Base-by-base conservation (phyloP, 53 echinoderm and acorn worm species). In the Echinometra lucunter region DNA sequence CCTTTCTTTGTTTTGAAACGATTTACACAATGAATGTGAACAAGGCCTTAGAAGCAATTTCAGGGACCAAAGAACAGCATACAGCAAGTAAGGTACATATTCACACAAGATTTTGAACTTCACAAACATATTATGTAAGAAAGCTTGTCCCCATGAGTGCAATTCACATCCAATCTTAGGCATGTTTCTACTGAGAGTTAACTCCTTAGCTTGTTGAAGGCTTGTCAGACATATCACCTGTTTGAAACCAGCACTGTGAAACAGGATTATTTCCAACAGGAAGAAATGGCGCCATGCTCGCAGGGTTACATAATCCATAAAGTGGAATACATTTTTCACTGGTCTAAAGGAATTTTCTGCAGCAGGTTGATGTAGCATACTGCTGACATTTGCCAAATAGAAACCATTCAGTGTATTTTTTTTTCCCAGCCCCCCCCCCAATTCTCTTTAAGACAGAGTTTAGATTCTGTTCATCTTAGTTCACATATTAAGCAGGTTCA, bases 71-170 rank as follows among this genome's bases (percentile, higher is more conserved):
- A 11, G 49, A 16, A 28, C 47, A 85, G 85, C 85, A 85, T 47
- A 85, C 85, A 47, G 28, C 11, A 28, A 28, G n/a, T 19, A 49
- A 85, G n/a, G 16, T 44, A 85, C 85, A 85, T n/a, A 47, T 85
- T 49, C 85, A 49, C 81, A 81, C 81, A 44, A 81, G 78, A 85
- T 85, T 85, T 45, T 30, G 47, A 49, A 85, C 53, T 53, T 27
- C 85, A 85, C 78, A 85, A n/a, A 32, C 6, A 45, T 49, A 27
- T 49, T 4, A 47, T 85, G 37, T 85, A 27, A 9, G 11, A 49
- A 8, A 83, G 11, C 6, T 81, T 21, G 6, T 40, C 25, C 44
- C 81, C 81, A 18, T 11, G 35, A 74, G 37, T 35, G 15, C 42
- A 72, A 13, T 81, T 23, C 44, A 23, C 81, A 81, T 34, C 72